phyloP scores from a whole-genome alignment of 1,140 invertebrate genomes.

The Brachionus koreanus region DNA sequence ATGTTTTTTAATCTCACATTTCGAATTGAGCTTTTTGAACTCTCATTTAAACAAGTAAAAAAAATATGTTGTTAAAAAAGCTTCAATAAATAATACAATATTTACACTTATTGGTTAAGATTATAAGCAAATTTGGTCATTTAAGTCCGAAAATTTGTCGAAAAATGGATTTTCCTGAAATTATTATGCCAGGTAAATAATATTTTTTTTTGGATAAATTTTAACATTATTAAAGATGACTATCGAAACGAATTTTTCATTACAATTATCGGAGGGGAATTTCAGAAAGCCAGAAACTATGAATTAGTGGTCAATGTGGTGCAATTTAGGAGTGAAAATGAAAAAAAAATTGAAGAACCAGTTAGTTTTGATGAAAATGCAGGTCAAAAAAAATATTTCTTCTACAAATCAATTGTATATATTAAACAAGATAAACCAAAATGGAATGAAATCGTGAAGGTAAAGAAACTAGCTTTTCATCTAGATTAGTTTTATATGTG shows the following conservation, averaged over 20 bases:
- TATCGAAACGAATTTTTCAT: slow-evolving; percentile 36
- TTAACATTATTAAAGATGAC: background rate
- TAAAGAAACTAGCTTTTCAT: background rate
- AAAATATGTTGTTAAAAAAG: no score
- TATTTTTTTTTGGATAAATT: background rate
- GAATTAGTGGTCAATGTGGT: slow-evolving; percentile 17
- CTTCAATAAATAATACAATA: background rate
- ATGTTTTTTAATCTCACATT: background rate
- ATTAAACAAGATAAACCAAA: slow-evolving; percentile 40
- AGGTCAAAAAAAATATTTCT: background rate
- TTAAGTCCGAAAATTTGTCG: slow-evolving; percentile 36
- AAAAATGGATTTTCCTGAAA: slow-evolving; percentile 44
- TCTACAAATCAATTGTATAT: slow-evolving; percentile 43
- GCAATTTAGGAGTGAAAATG: background rate
- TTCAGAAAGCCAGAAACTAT: slow-evolving; percentile 36
- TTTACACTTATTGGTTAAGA: background rate
- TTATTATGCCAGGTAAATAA: slow-evolving; percentile 18
- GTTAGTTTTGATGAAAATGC: background rate
- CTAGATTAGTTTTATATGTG: background rate
- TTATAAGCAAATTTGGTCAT: background rate
- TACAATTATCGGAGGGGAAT: slow-evolving; percentile 28
- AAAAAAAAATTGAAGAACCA: background rate
- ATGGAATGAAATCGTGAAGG: slow-evolving; percentile 37
- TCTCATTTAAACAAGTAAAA: background rate
- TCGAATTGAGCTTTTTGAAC: slow-evolving; percentile 2